Conservation (phyloP, 2,797 vertebrate genomes). For the Malurus splendens region DNA sequence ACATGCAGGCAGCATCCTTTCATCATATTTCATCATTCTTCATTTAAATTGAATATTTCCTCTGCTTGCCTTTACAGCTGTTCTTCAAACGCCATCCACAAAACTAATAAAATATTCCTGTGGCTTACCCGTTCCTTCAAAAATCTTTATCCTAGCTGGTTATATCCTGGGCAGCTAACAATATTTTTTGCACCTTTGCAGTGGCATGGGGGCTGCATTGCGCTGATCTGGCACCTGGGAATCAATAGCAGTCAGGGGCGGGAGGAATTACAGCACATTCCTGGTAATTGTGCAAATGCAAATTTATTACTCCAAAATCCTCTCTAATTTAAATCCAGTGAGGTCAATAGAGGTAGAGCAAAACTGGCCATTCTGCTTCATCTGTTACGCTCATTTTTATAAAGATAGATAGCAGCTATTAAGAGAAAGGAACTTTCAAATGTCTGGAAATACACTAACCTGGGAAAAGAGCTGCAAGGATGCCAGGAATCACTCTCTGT, state of each 20-base stretch:
- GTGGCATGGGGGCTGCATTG: not conserved
- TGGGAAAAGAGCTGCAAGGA: not conserved
- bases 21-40: not conserved
- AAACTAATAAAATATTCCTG: not conserved
- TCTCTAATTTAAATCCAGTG: conserved; percentile 38
- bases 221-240: not conserved
- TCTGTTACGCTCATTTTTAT: conserved; percentile 1
- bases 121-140: not conserved
- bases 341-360: conserved; percentile 17
- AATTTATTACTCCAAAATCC: conserved; percentile 17
- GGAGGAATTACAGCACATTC: not conserved
- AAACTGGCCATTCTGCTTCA: not conserved
- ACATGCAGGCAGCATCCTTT: not conserved
- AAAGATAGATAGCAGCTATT: conserved; percentile 7
- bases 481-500: not conserved
- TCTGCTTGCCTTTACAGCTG: not conserved
- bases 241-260: not conserved
- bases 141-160: not conserved
- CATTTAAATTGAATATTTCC: not conserved
- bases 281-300: conserved; percentile 12
- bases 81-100: not conserved
- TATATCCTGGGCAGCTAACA: not conserved
- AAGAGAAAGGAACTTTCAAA: not conserved
- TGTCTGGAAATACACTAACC: not conserved
- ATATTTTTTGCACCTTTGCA: not conserved